Conservation (phyloP, 2,888 invertebrate species). For the Drosophila lutescens region DNA sequence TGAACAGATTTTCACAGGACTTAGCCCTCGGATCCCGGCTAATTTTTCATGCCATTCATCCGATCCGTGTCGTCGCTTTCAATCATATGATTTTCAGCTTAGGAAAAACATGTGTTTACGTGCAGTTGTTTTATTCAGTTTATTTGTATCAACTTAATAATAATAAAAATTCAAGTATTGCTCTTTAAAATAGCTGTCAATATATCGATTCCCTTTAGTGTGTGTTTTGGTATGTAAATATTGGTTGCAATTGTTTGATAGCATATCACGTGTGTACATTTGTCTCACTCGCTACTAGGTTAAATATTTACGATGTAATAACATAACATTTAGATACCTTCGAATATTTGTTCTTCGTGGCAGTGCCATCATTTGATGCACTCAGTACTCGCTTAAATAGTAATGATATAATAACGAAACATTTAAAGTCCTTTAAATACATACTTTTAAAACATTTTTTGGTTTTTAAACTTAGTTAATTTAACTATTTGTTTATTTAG, state of each 20-base stretch:
- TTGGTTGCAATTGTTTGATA: background rate
- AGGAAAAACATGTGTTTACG: background rate
- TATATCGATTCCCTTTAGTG: background rate
- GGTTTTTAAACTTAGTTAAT: too few relatives aligned
- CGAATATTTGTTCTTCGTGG: background rate
- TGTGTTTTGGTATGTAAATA: background rate
- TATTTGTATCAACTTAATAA: background rate
- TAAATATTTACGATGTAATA: background rate
- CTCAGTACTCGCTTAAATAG: too few relatives aligned
- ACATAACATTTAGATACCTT: background rate
- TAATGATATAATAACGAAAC: too few relatives aligned
- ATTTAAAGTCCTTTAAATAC: too few relatives aligned
- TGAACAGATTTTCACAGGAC: slow-evolving; percentile 43
- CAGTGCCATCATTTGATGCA: too few relatives aligned
- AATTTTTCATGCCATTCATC: slow-evolving; percentile 27
- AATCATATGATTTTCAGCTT: slow-evolving; percentile 6
- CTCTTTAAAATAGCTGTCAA: background rate
- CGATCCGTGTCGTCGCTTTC: slow-evolving; percentile 9
- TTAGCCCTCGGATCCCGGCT: slow-evolving; percentile 15
- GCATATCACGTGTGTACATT: background rate
- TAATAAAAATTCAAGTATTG: background rate
- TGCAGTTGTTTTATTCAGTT: background rate
- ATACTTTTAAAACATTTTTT: too few relatives aligned
- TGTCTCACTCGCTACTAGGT: background rate
- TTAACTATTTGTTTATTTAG: too few relatives aligned